Evolutionary conservation across 2,888 invertebrate genomes (phyloP), one percentile per base, ranked within the genome.

Genomic region (Pollenia amentaria): DNA sequence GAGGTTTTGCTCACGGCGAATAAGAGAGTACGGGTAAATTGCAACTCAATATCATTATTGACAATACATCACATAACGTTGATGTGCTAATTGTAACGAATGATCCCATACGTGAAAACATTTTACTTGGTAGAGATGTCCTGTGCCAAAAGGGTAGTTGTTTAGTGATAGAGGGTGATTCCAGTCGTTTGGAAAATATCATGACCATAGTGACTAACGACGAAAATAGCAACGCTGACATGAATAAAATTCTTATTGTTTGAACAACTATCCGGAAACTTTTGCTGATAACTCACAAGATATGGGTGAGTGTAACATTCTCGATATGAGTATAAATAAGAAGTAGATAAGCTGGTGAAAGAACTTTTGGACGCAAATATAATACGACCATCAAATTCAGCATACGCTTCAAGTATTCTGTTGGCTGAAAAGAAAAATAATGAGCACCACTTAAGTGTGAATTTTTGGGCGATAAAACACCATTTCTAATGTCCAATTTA

Each of bases 351-450:
- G 2, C 73, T 85, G 18, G 55, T 88, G 6, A 11, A 70, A 12
- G 87, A 85, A 8, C 16, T 89, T 11, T 75, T 85, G 18, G 40
- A 57, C 3, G 42, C 73, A 29, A 51, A 78, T 29, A 87, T 85
- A 18, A 85, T 88, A 70, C 79, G 86, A 10, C 79, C 69, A 10
- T 81, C 81, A 0, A 77, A 84, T 7, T 89, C 86, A 2, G 40
- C 86, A 9, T 88, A 87, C 46, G 84, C 88, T 8, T 88, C 88
- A 10, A 86, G 88, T 10, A 77, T 89, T 3, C 89, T 88, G 14
- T 67, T 89, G 2, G 85, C 88, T 3, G 75, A 78, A n/a, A 89
- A 88, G 46, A 69, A 85, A 75, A 88, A 88, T 65, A 88, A 87
- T 3, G 88, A 88, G 57, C 77, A 87, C 21, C 76, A 85, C 6